Evolutionary conservation across 64 coral and sea anemone genomes (phyloP).

Genomic region (Anthopleura sola): DNA sequence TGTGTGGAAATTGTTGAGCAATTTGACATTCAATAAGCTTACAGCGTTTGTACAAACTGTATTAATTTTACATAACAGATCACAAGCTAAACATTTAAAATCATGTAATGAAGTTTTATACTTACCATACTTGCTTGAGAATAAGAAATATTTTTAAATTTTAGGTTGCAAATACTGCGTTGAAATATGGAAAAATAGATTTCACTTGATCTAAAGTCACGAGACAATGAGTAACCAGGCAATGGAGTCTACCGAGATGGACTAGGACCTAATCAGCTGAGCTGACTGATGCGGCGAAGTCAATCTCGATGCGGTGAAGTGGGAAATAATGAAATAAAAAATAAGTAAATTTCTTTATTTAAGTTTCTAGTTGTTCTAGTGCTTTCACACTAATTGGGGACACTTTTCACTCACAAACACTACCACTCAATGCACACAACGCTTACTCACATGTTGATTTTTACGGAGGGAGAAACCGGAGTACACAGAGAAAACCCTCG

Average conservation of each 20-base stretch:
- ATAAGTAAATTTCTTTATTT: no score
- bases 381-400: no score
- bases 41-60: not conserved
- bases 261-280: not conserved
- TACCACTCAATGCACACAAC: no score
- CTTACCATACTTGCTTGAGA: not conserved
- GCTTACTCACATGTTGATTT: no score
- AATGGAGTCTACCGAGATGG: not conserved
- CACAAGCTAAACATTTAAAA: not conserved
- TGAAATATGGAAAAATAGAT: not conserved
- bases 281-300: no score
- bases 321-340: no score
- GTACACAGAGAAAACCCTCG: no score
- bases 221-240: not conserved
- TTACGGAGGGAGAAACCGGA: no score
- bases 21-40: not conserved
- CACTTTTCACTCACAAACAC: no score
- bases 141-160: not conserved
- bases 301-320: no score
- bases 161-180: no score
- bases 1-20: not conserved
- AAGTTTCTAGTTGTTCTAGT: no score
- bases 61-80: not conserved
- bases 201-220: not conserved
- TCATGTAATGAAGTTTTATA: not conserved